Conservation (phyloP, 2,888 invertebrate genomes). For the Meliscaeva auricollis region DNA sequence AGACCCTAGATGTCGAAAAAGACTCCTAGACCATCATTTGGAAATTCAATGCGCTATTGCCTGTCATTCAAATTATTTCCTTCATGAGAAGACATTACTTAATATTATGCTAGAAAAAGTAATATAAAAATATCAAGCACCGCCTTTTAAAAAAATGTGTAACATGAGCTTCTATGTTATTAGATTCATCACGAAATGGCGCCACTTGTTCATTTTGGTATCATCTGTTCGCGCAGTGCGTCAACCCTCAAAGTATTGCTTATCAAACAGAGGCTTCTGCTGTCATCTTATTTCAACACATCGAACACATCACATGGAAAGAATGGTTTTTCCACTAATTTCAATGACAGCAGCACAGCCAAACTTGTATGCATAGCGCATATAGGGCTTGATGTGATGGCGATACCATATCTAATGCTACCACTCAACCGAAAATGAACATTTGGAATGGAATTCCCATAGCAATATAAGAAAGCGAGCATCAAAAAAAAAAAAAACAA, state of each 20-base stretch:
- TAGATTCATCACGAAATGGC: slow-evolving; percentile 48
- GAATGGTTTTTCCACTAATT: slow-evolving; percentile 63
- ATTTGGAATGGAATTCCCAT: slow-evolving; percentile 71
- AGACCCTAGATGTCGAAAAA: no score
- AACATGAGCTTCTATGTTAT: slow-evolving; percentile 36
- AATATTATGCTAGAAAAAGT: no score
- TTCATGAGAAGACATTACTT: no score
- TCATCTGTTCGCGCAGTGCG: slow-evolving; percentile 62
- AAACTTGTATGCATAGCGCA: slow-evolving; percentile 50
- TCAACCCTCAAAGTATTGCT: slow-evolving; percentile 59
- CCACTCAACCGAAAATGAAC: slow-evolving; percentile 14
- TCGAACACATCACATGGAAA: slow-evolving; percentile 33
- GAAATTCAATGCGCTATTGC: no score
- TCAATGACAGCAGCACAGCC: slow-evolving; percentile 58
- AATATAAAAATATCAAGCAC: not conserved
- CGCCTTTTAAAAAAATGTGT: slow-evolving; percentile 45
- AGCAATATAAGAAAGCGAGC: slow-evolving; percentile 61
- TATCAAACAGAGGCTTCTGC: slow-evolving; percentile 43
- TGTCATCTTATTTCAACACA: slow-evolving; percentile 70
- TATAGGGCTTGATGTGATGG: slow-evolving; percentile 46
- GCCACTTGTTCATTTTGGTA: slow-evolving; percentile 62
- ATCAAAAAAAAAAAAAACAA: slow-evolving; percentile 18
- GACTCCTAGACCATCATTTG: no score
- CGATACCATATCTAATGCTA: slow-evolving; percentile 62
- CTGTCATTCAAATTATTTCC: no score